Evolutionary conservation across 2,797 vertebrate genomes (phyloP).

Genomic region (Parauchenoglanis punctatus): DNA sequence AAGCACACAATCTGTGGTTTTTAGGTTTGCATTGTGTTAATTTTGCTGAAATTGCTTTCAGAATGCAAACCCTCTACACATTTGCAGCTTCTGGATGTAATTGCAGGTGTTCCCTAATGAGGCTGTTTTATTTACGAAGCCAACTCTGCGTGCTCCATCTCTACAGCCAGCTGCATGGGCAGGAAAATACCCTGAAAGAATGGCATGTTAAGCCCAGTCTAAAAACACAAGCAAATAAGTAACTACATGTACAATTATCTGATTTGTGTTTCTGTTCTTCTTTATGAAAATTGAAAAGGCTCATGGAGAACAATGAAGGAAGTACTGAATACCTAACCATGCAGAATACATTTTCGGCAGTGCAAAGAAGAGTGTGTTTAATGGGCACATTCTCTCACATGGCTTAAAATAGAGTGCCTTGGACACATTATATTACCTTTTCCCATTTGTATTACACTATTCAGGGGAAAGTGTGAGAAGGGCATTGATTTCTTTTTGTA

Average conservation of each 20-base stretch:
- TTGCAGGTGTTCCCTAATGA: slow-evolving; percentile 63
- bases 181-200: slow-evolving; percentile 35
- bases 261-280: slow-evolving; percentile 43
- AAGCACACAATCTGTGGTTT: neutral
- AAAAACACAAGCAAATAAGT: slow-evolving; percentile 44
- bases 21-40: slow-evolving; percentile 24
- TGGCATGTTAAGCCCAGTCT: slow-evolving; percentile 33
- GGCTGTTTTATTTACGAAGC: slow-evolving; percentile 55
- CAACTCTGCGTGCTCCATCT: slow-evolving; percentile 23
- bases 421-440: slow-evolving; percentile 33
- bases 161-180: slow-evolving; percentile 34
- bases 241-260: slow-evolving; percentile 38
- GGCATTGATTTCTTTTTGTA: slow-evolving; percentile 27
- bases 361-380: slow-evolving; percentile 23
- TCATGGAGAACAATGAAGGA: neutral
- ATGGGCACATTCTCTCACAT: slow-evolving; percentile 30
- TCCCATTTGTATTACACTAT: slow-evolving; percentile 35
- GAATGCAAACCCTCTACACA: slow-evolving; percentile 29
- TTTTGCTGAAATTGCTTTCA: slow-evolving; percentile 35
- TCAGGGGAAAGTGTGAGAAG: slow-evolving; percentile 21
- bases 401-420: slow-evolving; percentile 39
- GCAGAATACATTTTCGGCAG: slow-evolving; percentile 15
- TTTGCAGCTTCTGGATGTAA: slow-evolving; percentile 47
- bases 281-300: slow-evolving; percentile 33
- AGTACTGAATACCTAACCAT: slow-evolving; percentile 35